A percentile compares a stretch with the other conserved stretches of the same genome.
These are phyloP conservation scores for Nemurella pictetii DNA, from an alignment of 2,888 invertebrate genomes.

Conservation along the genomic window DNA sequence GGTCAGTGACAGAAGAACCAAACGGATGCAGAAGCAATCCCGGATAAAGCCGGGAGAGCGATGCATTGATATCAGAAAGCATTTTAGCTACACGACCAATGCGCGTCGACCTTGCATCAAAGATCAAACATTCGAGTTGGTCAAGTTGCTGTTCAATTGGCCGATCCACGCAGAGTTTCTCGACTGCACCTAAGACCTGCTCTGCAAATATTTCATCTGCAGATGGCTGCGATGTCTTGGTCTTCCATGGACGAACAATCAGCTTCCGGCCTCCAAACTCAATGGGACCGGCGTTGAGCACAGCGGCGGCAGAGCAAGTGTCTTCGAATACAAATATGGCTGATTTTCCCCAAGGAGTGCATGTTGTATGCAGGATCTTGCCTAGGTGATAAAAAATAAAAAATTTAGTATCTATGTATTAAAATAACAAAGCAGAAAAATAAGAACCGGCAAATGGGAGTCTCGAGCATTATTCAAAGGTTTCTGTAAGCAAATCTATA, in stretches of 20 bases:
- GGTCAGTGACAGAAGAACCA: not conserved
- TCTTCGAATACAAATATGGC: not conserved
- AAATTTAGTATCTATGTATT: too few species aligned
- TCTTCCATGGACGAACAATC: not conserved
- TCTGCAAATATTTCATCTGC: not conserved
- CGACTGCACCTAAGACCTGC: not conserved
- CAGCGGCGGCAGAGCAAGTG: not conserved
- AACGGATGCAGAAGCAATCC: not conserved
- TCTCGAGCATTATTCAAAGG: too few species aligned
- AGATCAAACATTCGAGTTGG: not conserved
- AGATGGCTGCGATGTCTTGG: not conserved
- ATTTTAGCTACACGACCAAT: not conserved
- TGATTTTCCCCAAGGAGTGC: not conserved
- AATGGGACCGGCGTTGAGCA: not conserved
- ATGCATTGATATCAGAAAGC: not conserved
- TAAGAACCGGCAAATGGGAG: too few species aligned
- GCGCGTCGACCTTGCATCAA: not conserved
- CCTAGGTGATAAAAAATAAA: too few species aligned
- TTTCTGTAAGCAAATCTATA: too few species aligned
- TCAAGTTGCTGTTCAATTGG: not conserved
- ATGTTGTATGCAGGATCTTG: not conserved
- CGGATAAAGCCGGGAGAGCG: not conserved
- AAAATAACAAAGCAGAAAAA: too few species aligned
- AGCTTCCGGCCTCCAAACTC: not conserved
- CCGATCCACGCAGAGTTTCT: not conserved